Evolutionary conservation across 2,113 vertebrate genomes (phyloP).

Genomic region (Albula goreensis): DNA sequence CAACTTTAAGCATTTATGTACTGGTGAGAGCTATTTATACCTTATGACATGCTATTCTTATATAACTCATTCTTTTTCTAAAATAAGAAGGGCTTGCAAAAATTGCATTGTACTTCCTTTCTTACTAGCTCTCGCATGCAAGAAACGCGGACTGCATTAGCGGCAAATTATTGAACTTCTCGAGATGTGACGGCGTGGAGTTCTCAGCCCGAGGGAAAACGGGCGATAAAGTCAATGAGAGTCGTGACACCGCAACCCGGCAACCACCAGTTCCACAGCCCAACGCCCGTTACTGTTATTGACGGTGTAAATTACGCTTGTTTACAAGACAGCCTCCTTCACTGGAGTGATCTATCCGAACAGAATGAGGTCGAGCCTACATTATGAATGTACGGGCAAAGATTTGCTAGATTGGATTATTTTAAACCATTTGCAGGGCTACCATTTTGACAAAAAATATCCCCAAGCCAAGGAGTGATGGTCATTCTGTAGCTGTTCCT

Average conservation of each 20-base stretch:
- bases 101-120: background rate
- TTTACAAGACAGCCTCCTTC: constrained; percentile 37
- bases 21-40: background rate
- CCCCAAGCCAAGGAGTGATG: constrained; percentile 46
- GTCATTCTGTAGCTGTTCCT: constrained; percentile 30
- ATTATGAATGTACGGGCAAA: constrained; percentile 46
- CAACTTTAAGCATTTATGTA: background rate
- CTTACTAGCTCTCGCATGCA: background rate
- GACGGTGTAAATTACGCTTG: constrained; percentile 46
- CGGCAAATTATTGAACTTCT: constrained; percentile 8
- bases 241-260: constrained; percentile 39
- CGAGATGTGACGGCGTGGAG: background rate
- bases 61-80: background rate
- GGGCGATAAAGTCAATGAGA: constrained; percentile 44
- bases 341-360: constrained; percentile 43
- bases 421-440: constrained; percentile 42
- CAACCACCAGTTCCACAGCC: constrained; percentile 45
- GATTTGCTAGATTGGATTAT: constrained; percentile 56
- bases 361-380: constrained; percentile 58
- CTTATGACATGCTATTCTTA: background rate
- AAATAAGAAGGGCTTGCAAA: background rate
- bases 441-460: constrained; percentile 54
- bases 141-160: background rate
- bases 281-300: constrained; percentile 32
- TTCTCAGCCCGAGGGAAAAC: constrained; percentile 22